A percentile compares a stretch with the other conserved stretches of the same genome.
Evolutionary conservation across 2,888 invertebrate genomes (phyloP).

Genomic region (Abscondita cerata): DNA sequence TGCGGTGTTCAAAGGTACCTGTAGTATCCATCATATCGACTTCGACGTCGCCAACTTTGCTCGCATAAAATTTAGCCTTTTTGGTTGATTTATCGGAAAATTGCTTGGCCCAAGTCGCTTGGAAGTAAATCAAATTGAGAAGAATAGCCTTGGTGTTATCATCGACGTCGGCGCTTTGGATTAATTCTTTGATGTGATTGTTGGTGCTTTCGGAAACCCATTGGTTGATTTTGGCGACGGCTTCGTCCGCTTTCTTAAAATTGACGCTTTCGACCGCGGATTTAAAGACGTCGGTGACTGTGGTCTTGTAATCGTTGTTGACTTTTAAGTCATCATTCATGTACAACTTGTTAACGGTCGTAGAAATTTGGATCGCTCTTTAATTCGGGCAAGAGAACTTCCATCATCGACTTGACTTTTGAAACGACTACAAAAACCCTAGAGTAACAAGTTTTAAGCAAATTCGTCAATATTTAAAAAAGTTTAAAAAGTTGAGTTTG

Average conservation of each 20-base stretch:
- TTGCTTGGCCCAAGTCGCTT: conserved; percentile 1
- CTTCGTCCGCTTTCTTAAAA: background rate
- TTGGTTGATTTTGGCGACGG: background rate
- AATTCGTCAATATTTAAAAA: too few species aligned
- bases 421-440: too few species aligned
- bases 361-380: background rate
- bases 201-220: background rate
- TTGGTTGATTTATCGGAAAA: background rate
- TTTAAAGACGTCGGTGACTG: background rate
- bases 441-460: too few species aligned
- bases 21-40: background rate
- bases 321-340: background rate
- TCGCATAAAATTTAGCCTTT: background rate
- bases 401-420: background rate
- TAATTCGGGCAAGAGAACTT: background rate
- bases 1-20: background rate
- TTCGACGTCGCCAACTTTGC: conserved; percentile 16
- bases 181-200: background rate
- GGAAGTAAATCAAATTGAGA: background rate
- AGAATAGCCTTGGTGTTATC: background rate
- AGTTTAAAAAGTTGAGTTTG: too few species aligned
- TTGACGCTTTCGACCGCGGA: background rate
- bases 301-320: background rate
- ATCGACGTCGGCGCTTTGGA: background rate
- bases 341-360: background rate